phyloP scores from a whole-genome alignment of 2,113 vertebrate genomes.

The Picathartes gymnocephalus region DNA sequence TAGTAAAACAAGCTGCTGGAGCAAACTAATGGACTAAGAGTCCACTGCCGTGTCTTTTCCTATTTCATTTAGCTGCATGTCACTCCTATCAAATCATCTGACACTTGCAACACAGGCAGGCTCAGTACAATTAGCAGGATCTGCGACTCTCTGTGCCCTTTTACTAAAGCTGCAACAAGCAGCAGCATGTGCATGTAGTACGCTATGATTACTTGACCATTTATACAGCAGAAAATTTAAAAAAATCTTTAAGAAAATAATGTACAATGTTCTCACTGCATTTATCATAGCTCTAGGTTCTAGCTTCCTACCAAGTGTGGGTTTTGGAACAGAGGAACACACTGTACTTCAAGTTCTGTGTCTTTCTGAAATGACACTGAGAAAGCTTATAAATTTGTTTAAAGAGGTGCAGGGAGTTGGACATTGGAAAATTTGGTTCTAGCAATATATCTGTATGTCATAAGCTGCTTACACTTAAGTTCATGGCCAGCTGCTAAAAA shows the following conservation, averaged over 20 bases:
- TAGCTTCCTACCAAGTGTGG: not conserved
- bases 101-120: conserved; percentile 75
- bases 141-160: conserved; percentile 40
- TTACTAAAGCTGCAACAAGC: conserved; percentile 54
- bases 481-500: not conserved
- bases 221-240: conserved; percentile 38
- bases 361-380: not conserved
- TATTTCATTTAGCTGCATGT: conserved; percentile 81
- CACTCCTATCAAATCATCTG: conserved; percentile 81
- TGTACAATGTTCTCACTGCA: not conserved
- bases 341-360: not conserved
- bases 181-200: conserved; percentile 5
- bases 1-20: conserved; percentile 86
- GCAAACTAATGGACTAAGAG: conserved; percentile 95
- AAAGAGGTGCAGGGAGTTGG: not conserved
- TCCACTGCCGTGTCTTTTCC: conserved; percentile 78
- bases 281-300: not conserved
- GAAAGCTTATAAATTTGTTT: not conserved
- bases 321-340: not conserved
- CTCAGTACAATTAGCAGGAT: conserved; percentile 80
- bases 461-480: not conserved
- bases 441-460: not conserved
- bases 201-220: conserved; percentile 50
- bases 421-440: not conserved
- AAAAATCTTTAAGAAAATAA: conserved; percentile 51